These are phyloP conservation scores for Apodemia mormo DNA, from an alignment of 2,888 invertebrate species.

Conservation along the genomic window DNA sequence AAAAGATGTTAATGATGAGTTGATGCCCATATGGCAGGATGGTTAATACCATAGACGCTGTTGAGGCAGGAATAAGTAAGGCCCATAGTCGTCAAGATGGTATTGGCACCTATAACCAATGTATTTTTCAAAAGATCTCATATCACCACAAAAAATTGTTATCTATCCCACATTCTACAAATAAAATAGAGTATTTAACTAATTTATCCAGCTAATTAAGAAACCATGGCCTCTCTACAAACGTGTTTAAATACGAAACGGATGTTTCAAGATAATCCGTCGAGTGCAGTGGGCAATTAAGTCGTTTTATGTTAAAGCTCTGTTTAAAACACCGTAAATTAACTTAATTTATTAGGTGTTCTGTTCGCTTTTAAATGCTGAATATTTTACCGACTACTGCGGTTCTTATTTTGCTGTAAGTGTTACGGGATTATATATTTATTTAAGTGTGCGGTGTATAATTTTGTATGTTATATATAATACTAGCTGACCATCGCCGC, in stretches of 20 bases:
- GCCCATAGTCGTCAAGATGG: too few relatives aligned
- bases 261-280: constrained; percentile 52
- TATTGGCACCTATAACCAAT: too few relatives aligned
- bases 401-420: constrained; percentile 16
- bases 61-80: too few relatives aligned
- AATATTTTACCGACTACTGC: constrained; percentile 17
- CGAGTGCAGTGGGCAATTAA: constrained; percentile 48
- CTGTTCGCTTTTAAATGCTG: constrained; percentile 23
- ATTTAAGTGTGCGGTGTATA: background rate
- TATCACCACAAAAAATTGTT: background rate
- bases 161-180: background rate
- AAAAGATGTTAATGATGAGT: too few relatives aligned
- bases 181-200: background rate
- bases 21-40: too few relatives aligned
- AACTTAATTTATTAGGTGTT: constrained; percentile 45
- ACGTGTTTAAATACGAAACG: constrained; percentile 47
- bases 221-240: constrained; percentile 35
- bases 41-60: too few relatives aligned
- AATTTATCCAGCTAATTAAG: constrained; percentile 11
- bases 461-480: background rate
- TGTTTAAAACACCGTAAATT: constrained; percentile 50
- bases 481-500: too few relatives aligned
- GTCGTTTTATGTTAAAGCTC: constrained; percentile 51
- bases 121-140: background rate
- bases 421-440: constrained; percentile 18